These are phyloP conservation scores for Hippopotamus amphibius DNA, from an alignment of 2,113 vertebrate species.

Conservation along the genomic window DNA sequence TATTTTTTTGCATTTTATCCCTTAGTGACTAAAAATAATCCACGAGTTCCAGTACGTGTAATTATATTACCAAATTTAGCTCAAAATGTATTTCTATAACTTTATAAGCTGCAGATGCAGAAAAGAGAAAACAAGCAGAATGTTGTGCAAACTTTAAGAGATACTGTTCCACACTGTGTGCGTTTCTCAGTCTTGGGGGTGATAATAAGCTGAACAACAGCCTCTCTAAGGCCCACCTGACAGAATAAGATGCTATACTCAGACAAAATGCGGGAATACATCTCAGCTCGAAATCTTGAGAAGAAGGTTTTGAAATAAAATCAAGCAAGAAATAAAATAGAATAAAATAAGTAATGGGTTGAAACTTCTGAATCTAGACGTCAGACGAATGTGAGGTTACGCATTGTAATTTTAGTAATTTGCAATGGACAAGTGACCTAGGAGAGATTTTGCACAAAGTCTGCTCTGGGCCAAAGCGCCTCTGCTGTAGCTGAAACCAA, in stretches of 20 bases:
- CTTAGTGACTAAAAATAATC: neutral
- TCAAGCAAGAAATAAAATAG: neutral
- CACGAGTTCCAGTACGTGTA: neutral
- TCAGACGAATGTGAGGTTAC: neutral
- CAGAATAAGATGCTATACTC: neutral
- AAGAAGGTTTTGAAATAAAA: neutral
- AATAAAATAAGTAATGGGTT: neutral
- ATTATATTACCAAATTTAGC: neutral
- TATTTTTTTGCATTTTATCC: neutral
- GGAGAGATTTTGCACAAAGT: neutral
- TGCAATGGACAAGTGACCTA: neutral
- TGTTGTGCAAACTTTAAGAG: neutral
- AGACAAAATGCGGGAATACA: neutral
- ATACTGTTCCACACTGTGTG: neutral
- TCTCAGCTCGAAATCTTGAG: neutral
- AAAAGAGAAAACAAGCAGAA: conserved; percentile 31
- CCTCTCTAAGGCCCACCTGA: neutral
- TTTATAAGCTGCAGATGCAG: neutral
- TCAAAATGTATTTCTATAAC: neutral
- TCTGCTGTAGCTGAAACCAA: neutral
- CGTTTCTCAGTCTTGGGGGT: neutral
- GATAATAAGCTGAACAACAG: neutral
- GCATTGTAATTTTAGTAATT: neutral
- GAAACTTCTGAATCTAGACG: neutral
- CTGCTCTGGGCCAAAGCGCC: neutral